phyloP scores from a whole-genome alignment of 1,140 invertebrate genomes.

The Hylyphantes graminicola region DNA sequence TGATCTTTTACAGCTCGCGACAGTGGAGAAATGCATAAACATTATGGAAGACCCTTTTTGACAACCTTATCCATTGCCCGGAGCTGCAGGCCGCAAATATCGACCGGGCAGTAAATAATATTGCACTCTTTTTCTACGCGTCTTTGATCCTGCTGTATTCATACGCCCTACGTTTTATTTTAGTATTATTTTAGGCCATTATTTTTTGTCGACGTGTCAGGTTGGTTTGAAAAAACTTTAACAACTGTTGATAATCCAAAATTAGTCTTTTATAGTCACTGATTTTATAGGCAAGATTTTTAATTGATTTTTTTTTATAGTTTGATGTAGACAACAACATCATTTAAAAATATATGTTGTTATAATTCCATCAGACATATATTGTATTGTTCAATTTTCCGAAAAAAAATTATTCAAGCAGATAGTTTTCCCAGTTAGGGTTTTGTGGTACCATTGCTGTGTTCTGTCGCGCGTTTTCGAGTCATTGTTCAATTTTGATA shows the following conservation, averaged over 20 bases:
- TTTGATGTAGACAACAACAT: too few relatives aligned
- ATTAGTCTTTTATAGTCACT: too few relatives aligned
- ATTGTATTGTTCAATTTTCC: too few relatives aligned
- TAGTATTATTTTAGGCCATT: background rate
- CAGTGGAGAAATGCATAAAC: slow-evolving; percentile 55
- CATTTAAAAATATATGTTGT: too few relatives aligned
- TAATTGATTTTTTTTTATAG: too few relatives aligned
- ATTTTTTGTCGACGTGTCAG: background rate
- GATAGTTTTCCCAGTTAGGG: too few relatives aligned
- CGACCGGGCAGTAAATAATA: slow-evolving; percentile 52
- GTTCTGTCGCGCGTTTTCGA: slow-evolving; percentile 23
- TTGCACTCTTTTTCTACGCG: slow-evolving; percentile 54
- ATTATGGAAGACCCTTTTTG: slow-evolving; percentile 56
- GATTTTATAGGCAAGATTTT: too few relatives aligned
- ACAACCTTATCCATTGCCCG: slow-evolving; percentile 55
- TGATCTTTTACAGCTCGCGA: slow-evolving; percentile 47
- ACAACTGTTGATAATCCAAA: too few relatives aligned
- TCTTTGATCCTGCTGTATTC: slow-evolving; percentile 49
- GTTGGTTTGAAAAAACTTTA: too few relatives aligned
- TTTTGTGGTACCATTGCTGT: background rate
- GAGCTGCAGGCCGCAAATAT: slow-evolving; percentile 43
- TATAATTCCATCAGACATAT: too few relatives aligned
- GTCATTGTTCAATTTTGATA: slow-evolving; percentile 23
- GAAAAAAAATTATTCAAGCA: too few relatives aligned
- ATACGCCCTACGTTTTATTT: slow-evolving; percentile 36